Evolutionary conservation across 2,113 vertebrate genomes (phyloP).

Genomic region (Gasterosteus aculeatus): DNA sequence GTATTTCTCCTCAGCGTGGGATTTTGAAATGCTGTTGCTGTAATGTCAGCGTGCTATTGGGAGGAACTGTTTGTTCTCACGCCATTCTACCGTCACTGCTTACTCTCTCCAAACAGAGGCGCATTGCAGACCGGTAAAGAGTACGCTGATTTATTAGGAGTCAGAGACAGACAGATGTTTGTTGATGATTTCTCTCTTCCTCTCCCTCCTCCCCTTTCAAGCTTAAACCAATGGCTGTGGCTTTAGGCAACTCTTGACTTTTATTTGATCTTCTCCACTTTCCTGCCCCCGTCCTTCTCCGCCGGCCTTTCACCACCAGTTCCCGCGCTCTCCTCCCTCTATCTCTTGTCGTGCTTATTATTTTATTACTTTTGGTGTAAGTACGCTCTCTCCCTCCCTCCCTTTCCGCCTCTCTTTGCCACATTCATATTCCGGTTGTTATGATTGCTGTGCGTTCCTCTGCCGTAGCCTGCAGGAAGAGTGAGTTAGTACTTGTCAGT

Average conservation of each 20-base stretch:
- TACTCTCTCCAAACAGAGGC: constrained; percentile 2
- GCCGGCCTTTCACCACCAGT: constrained; percentile 10
- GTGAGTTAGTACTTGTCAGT: constrained; percentile 82
- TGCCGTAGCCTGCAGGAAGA: constrained; percentile 78
- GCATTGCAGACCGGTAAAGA: constrained; percentile 38
- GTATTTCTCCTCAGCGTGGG: constrained; percentile 9
- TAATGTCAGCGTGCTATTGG: constrained; percentile 3
- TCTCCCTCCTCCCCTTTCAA: constrained; percentile 54
- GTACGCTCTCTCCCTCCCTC: constrained; percentile 19
- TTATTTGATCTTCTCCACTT: constrained; percentile 29
- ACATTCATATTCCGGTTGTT: constrained; percentile 71
- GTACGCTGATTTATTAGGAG: constrained; percentile 72
- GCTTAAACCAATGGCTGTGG: constrained; percentile 22
- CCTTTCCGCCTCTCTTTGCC: constrained; percentile 36
- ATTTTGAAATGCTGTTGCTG: constrained; percentile 4
- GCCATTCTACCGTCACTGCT: constrained; percentile 11
- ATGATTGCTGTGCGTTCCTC: constrained; percentile 76
- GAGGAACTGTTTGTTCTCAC: constrained; percentile 17
- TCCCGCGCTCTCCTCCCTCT: constrained; percentile 6
- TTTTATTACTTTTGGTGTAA: not conserved
- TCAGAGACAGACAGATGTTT: constrained; percentile 76
- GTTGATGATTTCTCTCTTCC: constrained; percentile 79
- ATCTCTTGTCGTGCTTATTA: not conserved
- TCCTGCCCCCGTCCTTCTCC: constrained; percentile 18
- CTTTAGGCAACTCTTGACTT: constrained; percentile 61